A percentile compares a stretch with the other conserved stretches of the same genome.
Conservation (phyloP, 2,113 vertebrate genomes). For the Lophotis ruficrista region DNA sequence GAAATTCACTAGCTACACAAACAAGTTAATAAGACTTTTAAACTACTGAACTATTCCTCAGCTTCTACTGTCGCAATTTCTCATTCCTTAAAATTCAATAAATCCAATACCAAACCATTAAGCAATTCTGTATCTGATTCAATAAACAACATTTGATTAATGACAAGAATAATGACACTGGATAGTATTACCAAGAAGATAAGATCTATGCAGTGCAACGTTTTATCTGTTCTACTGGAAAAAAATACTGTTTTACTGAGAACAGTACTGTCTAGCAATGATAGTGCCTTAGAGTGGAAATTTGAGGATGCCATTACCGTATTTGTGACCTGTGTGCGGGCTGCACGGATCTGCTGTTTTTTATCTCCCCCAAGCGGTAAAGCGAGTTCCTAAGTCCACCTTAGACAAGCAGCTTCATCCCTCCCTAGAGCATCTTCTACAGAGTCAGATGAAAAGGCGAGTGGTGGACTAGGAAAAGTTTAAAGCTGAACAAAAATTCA, state of each 20-base stretch:
- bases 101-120: background rate
- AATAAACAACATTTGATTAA: background rate
- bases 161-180: background rate
- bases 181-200: background rate
- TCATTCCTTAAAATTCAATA: background rate
- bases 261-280: background rate
- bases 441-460: background rate
- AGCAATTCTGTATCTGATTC: background rate
- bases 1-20: background rate
- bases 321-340: background rate
- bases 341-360: background rate
- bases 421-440: background rate
- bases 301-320: background rate
- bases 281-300: background rate
- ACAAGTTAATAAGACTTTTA: background rate
- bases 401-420: background rate
- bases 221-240: background rate
- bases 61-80: background rate
- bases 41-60: background rate
- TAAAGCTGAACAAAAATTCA: background rate
- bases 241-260: background rate
- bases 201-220: background rate
- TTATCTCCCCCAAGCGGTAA: conserved; percentile 37
- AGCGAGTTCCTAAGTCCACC: background rate
- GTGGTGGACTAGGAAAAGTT: background rate